Percentiles rank a stretch among this genome's conserved stretches.
These are phyloP conservation scores for Ametastegia equiseti DNA, from an alignment of 2,888 invertebrate genomes.

Conservation along the genomic window DNA sequence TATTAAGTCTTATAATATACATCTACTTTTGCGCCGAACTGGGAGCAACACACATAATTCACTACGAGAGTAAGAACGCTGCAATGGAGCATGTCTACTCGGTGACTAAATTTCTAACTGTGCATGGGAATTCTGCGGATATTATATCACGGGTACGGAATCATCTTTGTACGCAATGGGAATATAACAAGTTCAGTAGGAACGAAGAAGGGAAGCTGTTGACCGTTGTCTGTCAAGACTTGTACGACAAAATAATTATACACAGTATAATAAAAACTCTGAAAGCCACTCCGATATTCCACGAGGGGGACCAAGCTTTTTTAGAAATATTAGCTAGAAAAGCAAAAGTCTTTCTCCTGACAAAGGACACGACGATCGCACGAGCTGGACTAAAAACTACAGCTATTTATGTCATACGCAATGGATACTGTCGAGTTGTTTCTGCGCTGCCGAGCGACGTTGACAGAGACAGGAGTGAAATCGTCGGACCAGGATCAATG, in stretches of 20 bases:
- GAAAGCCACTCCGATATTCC: neutral
- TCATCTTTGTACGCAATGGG: slow-evolving; percentile 33
- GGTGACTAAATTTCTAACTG: slow-evolving; percentile 31
- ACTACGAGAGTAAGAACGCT: slow-evolving; percentile 25
- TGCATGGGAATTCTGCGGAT: slow-evolving; percentile 23
- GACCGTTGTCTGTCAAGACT: slow-evolving; percentile 6
- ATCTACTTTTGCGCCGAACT: slow-evolving; percentile 27
- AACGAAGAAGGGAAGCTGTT: slow-evolving; percentile 9
- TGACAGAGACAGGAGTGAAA: slow-evolving; percentile 30
- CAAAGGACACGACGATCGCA: slow-evolving; percentile 78
- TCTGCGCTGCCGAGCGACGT: slow-evolving; percentile 35
- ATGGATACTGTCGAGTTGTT: slow-evolving; percentile 76
- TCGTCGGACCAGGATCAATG: slow-evolving; percentile 30
- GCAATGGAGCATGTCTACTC: slow-evolving; percentile 1
- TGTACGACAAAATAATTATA: slow-evolving; percentile 38
- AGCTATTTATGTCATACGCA: slow-evolving; percentile 78
- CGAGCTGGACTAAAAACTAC: slow-evolving; percentile 78
- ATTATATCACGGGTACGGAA: slow-evolving; percentile 12
- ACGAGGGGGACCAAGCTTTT: slow-evolving; percentile 12
- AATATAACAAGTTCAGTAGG: slow-evolving; percentile 23
- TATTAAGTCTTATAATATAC: slow-evolving; percentile 19
- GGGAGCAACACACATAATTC: slow-evolving; percentile 31
- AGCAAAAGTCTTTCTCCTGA: slow-evolving; percentile 76
- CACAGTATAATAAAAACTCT: slow-evolving; percentile 25
- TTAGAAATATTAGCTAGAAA: slow-evolving; percentile 29